Evolutionary conservation across 1,140 invertebrate species (phyloP).

Genomic region (Lordiphosa stackelbergi): DNA sequence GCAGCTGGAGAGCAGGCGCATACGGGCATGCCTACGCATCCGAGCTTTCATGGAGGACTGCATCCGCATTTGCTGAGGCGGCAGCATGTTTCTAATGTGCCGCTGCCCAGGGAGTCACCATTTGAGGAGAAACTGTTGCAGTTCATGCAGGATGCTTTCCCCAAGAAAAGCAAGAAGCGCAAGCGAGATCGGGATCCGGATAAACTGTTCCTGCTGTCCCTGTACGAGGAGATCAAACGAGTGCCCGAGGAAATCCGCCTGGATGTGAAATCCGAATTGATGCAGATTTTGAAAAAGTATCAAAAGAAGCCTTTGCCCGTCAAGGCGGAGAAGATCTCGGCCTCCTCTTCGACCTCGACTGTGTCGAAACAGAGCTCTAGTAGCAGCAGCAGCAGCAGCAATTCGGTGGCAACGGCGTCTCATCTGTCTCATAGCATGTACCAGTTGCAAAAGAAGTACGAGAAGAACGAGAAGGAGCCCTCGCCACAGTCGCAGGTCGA

Average conservation of each 20-base stretch:
- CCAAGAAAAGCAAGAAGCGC: constrained; percentile 73
- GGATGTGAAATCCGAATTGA: constrained; percentile 70
- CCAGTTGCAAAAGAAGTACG: constrained; percentile 71
- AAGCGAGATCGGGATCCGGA: constrained; percentile 68
- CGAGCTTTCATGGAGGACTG: constrained; percentile 63
- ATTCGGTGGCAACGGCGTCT: constrained; percentile 29
- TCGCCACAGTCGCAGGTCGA: constrained; percentile 71
- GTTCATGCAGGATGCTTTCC: constrained; percentile 75
- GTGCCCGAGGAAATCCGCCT: constrained; percentile 71
- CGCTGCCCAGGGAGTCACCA: constrained; percentile 52
- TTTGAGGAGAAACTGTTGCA: constrained; percentile 73
- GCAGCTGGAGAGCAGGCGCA: constrained; percentile 47
- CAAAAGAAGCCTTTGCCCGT: constrained; percentile 62
- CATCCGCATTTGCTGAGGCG: constrained; percentile 69
- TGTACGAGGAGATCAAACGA: constrained; percentile 71
- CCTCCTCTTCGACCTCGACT: constrained; percentile 43
- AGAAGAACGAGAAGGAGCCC: constrained; percentile 67
- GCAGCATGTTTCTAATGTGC: constrained; percentile 36
- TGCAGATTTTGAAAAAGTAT: constrained; percentile 74
- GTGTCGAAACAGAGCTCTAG: constrained; percentile 46
- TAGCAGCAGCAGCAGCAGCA: constrained; percentile 47
- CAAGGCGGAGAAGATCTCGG: constrained; percentile 64
- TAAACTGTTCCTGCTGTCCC: constrained; percentile 63
- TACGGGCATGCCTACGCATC: constrained; percentile 59
- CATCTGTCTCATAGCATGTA: constrained; percentile 73